Conservation (phyloP, 2,888 invertebrate genomes). For the Drosophila quasianomalipes region DNA sequence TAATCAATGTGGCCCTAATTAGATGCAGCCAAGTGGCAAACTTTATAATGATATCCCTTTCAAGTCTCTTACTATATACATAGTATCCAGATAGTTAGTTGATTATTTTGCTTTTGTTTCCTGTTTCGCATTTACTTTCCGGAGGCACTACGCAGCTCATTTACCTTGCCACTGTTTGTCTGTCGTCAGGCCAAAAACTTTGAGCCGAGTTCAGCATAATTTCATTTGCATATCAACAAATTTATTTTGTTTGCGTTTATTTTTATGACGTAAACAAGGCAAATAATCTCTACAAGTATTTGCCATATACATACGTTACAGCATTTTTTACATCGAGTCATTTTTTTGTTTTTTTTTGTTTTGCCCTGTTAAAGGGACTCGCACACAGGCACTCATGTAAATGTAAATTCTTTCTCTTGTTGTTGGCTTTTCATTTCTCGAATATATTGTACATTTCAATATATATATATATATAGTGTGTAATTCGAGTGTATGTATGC, state of each 20-base stretch:
- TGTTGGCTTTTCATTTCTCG: slow-evolving; percentile 3
- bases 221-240: slow-evolving; percentile 82
- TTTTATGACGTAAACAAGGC: slow-evolving; percentile 67
- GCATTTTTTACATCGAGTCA: slow-evolving; percentile 33
- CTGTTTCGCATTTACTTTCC: slow-evolving; percentile 10
- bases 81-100: neutral
- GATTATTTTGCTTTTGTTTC: slow-evolving; percentile 12
- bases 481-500: slow-evolving; percentile 43
- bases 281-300: slow-evolving; percentile 24
- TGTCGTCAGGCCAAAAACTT: slow-evolving; percentile 37
- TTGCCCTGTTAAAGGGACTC: slow-evolving; percentile 27
- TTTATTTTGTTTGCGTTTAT: slow-evolving; percentile 74
- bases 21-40: slow-evolving; percentile 1
- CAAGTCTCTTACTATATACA: neutral
- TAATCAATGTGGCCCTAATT: slow-evolving; percentile 2
- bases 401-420: slow-evolving; percentile 39
- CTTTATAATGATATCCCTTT: slow-evolving; percentile 13
- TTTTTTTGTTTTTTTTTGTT: slow-evolving; percentile 17
- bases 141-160: slow-evolving; percentile 9
- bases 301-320: slow-evolving; percentile 30
- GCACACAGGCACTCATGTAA: slow-evolving; percentile 39
- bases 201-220: slow-evolving; percentile 74
- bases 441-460: slow-evolving; percentile 8
- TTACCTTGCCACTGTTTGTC: slow-evolving; percentile 32
- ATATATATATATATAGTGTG: slow-evolving; percentile 7